phyloP scores from a whole-genome alignment of 2,113 vertebrate species.

The rat (Rattus norvegicus) region DNA sequence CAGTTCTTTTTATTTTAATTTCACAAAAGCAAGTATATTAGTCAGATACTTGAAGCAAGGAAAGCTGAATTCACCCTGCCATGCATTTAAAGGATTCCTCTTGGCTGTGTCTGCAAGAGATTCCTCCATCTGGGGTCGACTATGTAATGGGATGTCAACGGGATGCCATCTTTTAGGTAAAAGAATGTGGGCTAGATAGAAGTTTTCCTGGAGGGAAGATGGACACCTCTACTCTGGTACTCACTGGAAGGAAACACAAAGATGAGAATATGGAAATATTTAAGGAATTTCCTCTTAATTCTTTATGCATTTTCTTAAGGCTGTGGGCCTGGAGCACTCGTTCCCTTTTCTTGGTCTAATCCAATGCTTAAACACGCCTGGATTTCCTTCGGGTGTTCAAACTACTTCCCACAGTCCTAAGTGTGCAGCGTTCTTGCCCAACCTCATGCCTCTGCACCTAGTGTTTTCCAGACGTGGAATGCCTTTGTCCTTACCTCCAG shows the following conservation, averaged over 20 bases:
- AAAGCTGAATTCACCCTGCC: background rate
- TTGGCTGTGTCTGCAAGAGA: background rate
- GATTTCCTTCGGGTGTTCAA: background rate
- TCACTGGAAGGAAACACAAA: background rate
- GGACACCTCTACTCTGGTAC: too few species aligned
- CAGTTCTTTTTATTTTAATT: background rate
- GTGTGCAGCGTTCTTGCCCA: background rate
- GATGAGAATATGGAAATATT: slow-evolving; percentile 16
- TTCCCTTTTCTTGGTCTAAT: background rate
- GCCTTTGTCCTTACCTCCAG: background rate
- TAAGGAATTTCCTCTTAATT: background rate
- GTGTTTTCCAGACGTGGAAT: background rate
- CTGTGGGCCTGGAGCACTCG: background rate
- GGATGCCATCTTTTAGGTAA: background rate
- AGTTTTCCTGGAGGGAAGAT: background rate
- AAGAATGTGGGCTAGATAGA: background rate
- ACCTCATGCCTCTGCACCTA: background rate
- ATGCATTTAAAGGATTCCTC: background rate
- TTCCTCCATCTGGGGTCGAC: background rate
- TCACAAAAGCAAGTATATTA: background rate
- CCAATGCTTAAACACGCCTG: background rate
- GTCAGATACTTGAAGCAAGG: background rate
- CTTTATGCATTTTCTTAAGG: background rate
- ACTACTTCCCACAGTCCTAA: background rate
- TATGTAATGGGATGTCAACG: background rate